Evolutionary conservation across 2,888 invertebrate genomes (phyloP), one percentile per base, ranked within the genome.

Genomic region (Meiosimyza platycephala): DNA sequence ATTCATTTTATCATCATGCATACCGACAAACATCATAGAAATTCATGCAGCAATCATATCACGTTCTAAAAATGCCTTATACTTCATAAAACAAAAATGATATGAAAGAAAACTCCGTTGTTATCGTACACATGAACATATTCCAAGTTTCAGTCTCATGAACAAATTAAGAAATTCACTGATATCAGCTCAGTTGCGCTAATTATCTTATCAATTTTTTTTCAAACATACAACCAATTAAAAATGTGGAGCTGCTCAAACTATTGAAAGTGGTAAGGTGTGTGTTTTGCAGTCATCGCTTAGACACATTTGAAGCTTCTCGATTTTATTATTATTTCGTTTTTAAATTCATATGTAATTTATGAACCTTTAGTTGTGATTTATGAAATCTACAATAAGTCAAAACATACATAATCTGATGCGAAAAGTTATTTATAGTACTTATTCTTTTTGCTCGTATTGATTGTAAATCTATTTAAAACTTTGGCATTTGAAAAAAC

Each of bases 201-300:
- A 28, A 18, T 71, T 71, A 65, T 71, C 71, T 71, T 71, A 71
- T 71, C 71, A 64, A 71, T 55, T 51, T 59, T 59, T 59, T 65
- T 51, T 22, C 22, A 12, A 64, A 71, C 64, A 65, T 65, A 59
- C 28, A 28, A 55, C 48, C 64, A 71, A 71, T 65, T 71, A 50
- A 65, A 57, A 65, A 65, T 11, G 48, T 54, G 16, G 40, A 59
- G 9, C 18, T 16, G 47, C 18, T 7, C 13, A 13, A 33, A 57
- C 57, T 68, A 68, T 69, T 60, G 50, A 51, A 60, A 62, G 60
- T 59, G 60, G 12, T 70, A 52, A 66, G 54, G 52, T 66, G 59
- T 60, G 33, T 28, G 59, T 60, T 18, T 28, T 15, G 59, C 40
- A 6, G n/a, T 63, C 16, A 18, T 40, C n/a, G 6, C 6, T 9